Evolutionary conservation across 2,888 invertebrate species (phyloP), one percentile per base, ranked within the genome.

Genomic region (Iselma pallidipennis): DNA sequence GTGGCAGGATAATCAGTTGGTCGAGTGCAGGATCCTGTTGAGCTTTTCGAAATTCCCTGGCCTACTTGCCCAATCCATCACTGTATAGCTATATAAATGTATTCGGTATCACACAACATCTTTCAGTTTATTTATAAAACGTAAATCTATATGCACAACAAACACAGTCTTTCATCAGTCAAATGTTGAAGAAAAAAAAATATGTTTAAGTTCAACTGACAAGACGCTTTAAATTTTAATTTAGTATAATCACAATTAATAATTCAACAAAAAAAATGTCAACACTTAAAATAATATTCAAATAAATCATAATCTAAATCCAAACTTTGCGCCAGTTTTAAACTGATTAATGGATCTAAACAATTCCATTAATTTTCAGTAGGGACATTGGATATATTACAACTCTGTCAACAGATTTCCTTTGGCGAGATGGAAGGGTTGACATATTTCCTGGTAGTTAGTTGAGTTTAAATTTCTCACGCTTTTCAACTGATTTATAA

Each of bases 21-120:
- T 70, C 81, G 81, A 82, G 82, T 83, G 83, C 81, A 76, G 80
- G 82, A 80, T 82, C 82, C 82, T 83, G 82, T 83, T 80, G 82
- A 82, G 82, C 78, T 78, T 80, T 81, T 78, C 76, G 74, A 73
- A 82, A 82, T 78, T 83, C 83, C 83, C 83, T 76, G 77, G 79
- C 74, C 82, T 83, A 81, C 82, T 82, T 79, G 81, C 75, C 79
- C 82, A 79, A 83, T 83, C 82, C 82, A 82, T 82, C 82, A 82
- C 82, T 75, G 57, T 59, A 79, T 78, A 16, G 10, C 10, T 42
- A 42, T 21, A 42, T 42, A 42, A 42, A 42, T 42, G 42, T 42
- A 75, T 74, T 75, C 58, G 65, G 67, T 70, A 65, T 66, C 63
- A 70, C 66, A 68, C 68, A 70, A 70, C 66, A 66, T 63, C 63